Conservation (phyloP, 2,797 vertebrate genomes). For the Poeciliopsis presidionis region DNA sequence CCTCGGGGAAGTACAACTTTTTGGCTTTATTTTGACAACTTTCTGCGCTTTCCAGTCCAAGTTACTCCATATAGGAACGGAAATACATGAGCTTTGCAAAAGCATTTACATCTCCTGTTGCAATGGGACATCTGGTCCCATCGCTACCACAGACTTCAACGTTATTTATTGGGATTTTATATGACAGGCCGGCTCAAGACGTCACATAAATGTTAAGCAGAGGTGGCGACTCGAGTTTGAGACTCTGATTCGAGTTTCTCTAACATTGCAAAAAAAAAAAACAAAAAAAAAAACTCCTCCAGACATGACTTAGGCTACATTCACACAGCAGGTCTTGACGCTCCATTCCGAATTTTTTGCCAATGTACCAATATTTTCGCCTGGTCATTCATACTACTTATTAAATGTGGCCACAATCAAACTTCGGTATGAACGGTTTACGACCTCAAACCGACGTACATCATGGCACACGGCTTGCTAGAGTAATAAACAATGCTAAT, state of each 20-base stretch:
- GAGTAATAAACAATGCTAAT: neutral
- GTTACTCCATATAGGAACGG: neutral
- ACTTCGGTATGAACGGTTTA: neutral
- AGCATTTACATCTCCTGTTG: neutral
- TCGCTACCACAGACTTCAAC: neutral
- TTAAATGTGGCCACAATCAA: neutral
- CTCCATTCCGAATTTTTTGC: neutral
- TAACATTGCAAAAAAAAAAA: neutral
- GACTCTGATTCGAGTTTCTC: neutral
- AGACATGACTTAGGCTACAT: neutral
- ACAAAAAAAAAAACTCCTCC: neutral
- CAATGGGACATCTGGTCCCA: neutral
- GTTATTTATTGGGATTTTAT: neutral
- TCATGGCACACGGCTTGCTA: too few species aligned
- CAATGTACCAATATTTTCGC: neutral
- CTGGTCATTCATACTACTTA: neutral
- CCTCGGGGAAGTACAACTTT: slow-evolving; percentile 2
- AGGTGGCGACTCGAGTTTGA: neutral
- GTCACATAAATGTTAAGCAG: neutral
- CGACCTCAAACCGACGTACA: too few species aligned
- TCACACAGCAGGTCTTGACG: neutral
- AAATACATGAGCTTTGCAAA: neutral
- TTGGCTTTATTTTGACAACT: slow-evolving; percentile 3
- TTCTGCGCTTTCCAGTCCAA: slow-evolving; percentile 7
- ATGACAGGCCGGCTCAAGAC: neutral